These are phyloP conservation scores for Campoplex capitator DNA, from an alignment of 2,888 invertebrate species.

Conservation along the genomic window DNA sequence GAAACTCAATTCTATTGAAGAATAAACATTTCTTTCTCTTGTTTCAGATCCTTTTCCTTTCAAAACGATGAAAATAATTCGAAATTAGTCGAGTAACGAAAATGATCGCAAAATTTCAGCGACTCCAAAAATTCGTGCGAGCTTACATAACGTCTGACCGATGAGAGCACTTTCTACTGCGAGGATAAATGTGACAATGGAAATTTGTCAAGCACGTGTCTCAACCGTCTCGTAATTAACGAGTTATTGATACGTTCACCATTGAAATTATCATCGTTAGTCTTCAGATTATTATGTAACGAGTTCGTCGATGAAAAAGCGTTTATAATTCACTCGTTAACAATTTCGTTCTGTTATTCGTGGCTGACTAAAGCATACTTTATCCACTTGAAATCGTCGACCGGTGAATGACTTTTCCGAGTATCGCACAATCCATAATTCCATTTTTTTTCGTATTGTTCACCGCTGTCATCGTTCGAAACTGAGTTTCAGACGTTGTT, in stretches of 20 bases:
- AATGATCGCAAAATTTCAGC: slow-evolving; percentile 5
- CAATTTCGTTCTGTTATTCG: not conserved
- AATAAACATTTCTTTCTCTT: too few relatives aligned
- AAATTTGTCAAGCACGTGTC: not conserved
- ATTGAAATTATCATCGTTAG: slow-evolving; percentile 1
- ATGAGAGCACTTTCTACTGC: slow-evolving; percentile 11
- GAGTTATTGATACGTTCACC: not conserved
- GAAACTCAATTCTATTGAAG: too few relatives aligned
- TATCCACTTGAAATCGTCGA: slow-evolving; percentile 1
- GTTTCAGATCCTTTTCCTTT: too few relatives aligned
- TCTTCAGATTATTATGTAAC: not conserved
- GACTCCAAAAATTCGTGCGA: not conserved
- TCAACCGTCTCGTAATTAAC: not conserved
- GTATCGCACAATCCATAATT: not conserved
- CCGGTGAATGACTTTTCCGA: not conserved
- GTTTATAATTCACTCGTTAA: not conserved
- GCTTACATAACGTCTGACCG: not conserved
- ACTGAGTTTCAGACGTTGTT: not conserved
- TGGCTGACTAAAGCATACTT: slow-evolving; percentile 18
- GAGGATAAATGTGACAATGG: not conserved
- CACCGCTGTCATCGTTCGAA: not conserved
- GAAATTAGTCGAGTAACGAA: not conserved
- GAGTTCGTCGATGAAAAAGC: too few relatives aligned
- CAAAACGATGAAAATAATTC: too few relatives aligned
- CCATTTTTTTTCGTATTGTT: not conserved